Evolutionary conservation across 2,888 invertebrate genomes (phyloP).

Genomic region (Chloroclysta siterata): DNA sequence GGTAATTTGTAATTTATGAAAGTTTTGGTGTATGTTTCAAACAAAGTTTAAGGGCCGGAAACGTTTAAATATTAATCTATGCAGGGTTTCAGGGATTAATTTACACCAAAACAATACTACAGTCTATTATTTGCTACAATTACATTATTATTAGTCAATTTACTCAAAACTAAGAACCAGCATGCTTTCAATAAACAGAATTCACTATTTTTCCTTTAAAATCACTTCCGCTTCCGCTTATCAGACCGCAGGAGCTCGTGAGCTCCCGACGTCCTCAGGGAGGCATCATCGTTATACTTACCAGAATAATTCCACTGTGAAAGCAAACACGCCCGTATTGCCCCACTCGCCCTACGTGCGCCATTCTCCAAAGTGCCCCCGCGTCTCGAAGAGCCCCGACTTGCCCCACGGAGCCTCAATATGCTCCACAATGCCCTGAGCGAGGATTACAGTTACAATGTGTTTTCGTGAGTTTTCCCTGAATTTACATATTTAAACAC

Average conservation of each 20-base stretch:
- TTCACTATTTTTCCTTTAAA: no score
- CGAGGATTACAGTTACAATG: constrained; percentile 12
- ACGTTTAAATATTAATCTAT: background rate
- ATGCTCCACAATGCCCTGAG: constrained; percentile 7
- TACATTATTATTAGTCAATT: no score
- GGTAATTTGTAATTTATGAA: constrained; percentile 6
- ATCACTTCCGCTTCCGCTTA: constrained; percentile 6
- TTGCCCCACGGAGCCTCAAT: constrained; percentile 3
- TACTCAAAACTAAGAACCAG: no score
- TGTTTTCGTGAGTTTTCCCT: constrained; percentile 12
- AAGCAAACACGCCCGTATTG: constrained; percentile 44
- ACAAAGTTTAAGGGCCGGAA: background rate
- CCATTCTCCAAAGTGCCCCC: constrained; percentile 5
- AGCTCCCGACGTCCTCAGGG: constrained; percentile 44
- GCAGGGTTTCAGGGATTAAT: background rate
- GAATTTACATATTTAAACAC: constrained; percentile 11
- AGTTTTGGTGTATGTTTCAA: constrained; percentile 1
- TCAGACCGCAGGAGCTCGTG: constrained; percentile 1
- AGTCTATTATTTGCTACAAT: no score
- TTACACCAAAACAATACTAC: no score
- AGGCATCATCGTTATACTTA: constrained; percentile 57
- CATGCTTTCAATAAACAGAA: no score
- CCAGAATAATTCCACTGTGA: constrained; percentile 57
- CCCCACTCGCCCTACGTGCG: constrained; percentile 27
- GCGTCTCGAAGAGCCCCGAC: background rate